A percentile compares a stretch with the other conserved stretches of the same genome.
Evolutionary conservation across 2,888 invertebrate species (phyloP).

Genomic region (Argyra leucocephala): DNA sequence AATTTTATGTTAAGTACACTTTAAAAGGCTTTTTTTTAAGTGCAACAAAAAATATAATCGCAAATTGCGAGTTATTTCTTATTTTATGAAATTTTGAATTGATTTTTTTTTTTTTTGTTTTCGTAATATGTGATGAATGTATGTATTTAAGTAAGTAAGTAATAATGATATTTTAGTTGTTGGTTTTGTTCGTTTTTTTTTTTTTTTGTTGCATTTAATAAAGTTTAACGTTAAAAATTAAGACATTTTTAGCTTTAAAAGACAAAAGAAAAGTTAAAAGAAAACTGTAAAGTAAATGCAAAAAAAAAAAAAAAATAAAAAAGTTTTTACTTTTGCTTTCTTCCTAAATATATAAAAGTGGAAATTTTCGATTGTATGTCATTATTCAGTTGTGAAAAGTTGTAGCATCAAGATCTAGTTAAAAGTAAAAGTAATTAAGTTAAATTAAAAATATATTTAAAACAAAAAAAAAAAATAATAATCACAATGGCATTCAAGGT

Average conservation of each 20-base stretch:
- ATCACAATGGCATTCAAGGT: slow-evolving; percentile 30
- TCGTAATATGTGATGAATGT: background rate
- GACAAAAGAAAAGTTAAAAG: slow-evolving; percentile 12
- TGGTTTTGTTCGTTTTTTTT: background rate
- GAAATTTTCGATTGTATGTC: slow-evolving; percentile 37
- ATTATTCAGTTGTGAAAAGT: slow-evolving; percentile 45
- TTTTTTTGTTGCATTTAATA: background rate
- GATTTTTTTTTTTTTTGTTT: background rate
- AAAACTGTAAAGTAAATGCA: background rate
- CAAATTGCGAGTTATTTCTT: background rate
- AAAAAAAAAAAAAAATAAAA: background rate
- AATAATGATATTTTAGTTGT: background rate
- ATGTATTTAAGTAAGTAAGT: background rate
- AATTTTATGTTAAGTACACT: background rate
- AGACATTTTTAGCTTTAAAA: background rate
- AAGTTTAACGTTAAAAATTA: background rate
- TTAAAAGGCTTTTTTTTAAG: background rate
- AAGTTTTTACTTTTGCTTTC: slow-evolving; percentile 34
- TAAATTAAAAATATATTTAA: slow-evolving; percentile 19
- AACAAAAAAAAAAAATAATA: background rate
- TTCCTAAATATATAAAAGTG: slow-evolving; percentile 45
- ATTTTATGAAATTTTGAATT: background rate
- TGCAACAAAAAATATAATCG: background rate
- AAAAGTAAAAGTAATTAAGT: slow-evolving; percentile 29
- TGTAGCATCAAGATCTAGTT: slow-evolving; percentile 38